Evolutionary conservation across 2,888 invertebrate genomes (phyloP), one percentile per base, ranked within the genome.

Genomic region (Steinernema carpocapsae): DNA sequence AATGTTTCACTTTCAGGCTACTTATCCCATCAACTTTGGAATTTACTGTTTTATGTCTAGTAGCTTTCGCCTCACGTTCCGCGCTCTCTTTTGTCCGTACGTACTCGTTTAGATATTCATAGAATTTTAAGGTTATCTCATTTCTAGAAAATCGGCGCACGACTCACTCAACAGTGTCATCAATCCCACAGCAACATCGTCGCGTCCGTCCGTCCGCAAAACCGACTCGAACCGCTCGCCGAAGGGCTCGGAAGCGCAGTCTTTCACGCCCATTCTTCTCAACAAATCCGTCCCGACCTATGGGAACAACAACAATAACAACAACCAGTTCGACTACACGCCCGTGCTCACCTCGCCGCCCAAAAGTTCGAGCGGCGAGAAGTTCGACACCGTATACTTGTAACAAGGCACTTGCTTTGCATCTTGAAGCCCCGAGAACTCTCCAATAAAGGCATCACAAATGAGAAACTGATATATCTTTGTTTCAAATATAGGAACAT

Each of bases 31-130:
- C 74, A 96, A 96, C 89, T 95, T 96, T 86, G 94, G 94, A 77
- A 95, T 96, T 80, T 96, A 96, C 87, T 95, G 95, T 88, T 94
- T 94, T 26, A 97, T 96, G 96, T 94, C 94, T 94, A 88, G 82
- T 77, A 81, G 83, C 73, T 96, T 96, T 88, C 91, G 96, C 17
- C 94, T 95, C 88, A 95, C 95, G 0, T 96, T 96, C 88, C 94
- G 93, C 86, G 93, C 89, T 19, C 84, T 91, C 32, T 95, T 95
- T 87, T 84, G 82, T 75, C 76, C 80, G 84, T 84, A 70, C 79
- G 78, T 72, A 51, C 48, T n/a, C 24, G n/a, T 17, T 24, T 26
- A 12, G 22, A 56, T 26, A 56, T 56, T 56, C 56, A 56, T 26
- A 26, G 56, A 56, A 56, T 26, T 56, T 56, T 24, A 2, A 56